These are phyloP conservation scores for Rafetus swinhoei DNA, from an alignment of 2,113 vertebrate species.

Conservation along the genomic window DNA sequence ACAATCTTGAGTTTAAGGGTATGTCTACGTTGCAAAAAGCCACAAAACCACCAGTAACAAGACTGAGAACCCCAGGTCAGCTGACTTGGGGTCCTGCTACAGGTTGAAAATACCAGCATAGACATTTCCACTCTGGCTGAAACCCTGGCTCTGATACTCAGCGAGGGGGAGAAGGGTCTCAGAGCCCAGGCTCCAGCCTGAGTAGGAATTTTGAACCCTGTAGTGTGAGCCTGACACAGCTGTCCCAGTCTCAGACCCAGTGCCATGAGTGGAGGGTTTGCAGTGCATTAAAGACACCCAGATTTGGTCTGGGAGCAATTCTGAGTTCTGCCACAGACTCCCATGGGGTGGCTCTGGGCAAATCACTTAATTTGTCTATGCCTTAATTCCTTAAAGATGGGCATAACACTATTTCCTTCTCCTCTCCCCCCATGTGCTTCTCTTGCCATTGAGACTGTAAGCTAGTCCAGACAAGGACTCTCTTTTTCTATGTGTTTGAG, in stretches of 20 bases:
- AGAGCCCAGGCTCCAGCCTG: not conserved
- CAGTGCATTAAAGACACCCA: not conserved
- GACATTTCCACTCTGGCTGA: not conserved
- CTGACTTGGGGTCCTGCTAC: not conserved
- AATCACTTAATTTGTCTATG: fast-evolving
- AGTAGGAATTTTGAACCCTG: not conserved
- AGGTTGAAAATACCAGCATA: not conserved
- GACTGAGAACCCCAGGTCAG: not conserved
- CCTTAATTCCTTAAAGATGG: not conserved
- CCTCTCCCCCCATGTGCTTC: not conserved
- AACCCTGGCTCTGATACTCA: not conserved
- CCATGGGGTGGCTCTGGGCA: not conserved
- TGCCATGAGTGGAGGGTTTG: not conserved
- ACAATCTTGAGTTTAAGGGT: not conserved
- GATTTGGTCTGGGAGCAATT: not conserved
- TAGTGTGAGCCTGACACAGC: not conserved
- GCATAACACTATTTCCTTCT: not conserved
- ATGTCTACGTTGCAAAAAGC: not conserved
- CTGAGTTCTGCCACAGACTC: fast-evolving
- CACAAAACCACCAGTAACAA: not conserved
- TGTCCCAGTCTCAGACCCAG: too few relatives aligned
- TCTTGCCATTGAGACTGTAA: fast-evolving
- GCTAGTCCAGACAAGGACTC: too few relatives aligned
- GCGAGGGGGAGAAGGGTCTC: not conserved
- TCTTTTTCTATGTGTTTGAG: not conserved